A percentile compares a stretch with the other conserved stretches of the same genome.
phyloP scores from a whole-genome alignment of 2,888 invertebrate species.

The Nymphalis urticae region DNA sequence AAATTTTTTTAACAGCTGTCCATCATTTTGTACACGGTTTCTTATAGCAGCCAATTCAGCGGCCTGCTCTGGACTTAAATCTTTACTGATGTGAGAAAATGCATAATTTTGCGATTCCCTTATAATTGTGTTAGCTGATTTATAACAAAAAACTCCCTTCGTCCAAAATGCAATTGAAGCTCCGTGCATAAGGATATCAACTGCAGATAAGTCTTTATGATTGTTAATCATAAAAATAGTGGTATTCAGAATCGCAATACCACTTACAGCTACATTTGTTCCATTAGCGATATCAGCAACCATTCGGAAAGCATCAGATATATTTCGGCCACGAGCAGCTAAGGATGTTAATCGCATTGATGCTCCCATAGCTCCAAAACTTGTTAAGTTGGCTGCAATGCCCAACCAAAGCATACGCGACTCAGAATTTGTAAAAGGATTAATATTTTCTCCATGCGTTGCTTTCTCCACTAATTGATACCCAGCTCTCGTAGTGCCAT shows the following conservation, averaged over 20 bases:
- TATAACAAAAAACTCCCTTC: slow-evolving; percentile 41
- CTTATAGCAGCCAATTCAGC: slow-evolving; percentile 34
- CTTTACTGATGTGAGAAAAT: slow-evolving; percentile 38
- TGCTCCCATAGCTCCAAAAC: slow-evolving; percentile 45
- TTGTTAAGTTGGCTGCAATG: slow-evolving; percentile 42
- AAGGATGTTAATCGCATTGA: slow-evolving; percentile 43
- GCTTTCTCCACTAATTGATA: slow-evolving; percentile 42
- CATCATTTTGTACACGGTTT: slow-evolving; percentile 39
- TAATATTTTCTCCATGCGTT: slow-evolving; percentile 40
- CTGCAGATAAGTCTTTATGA: slow-evolving; percentile 37
- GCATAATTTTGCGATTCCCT: slow-evolving; percentile 40
- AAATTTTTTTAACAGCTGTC: slow-evolving; percentile 39
- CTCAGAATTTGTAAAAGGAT: slow-evolving; percentile 40
- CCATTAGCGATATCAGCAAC: slow-evolving; percentile 43
- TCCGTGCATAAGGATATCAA: slow-evolving; percentile 41
- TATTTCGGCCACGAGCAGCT: slow-evolving; percentile 39
- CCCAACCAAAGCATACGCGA: slow-evolving; percentile 45
- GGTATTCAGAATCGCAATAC: slow-evolving; percentile 41
- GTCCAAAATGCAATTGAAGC: slow-evolving; percentile 44
- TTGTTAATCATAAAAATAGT: slow-evolving; percentile 39
- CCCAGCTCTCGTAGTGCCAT: slow-evolving; percentile 39
- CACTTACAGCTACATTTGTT: slow-evolving; percentile 40
- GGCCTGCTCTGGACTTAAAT: slow-evolving; percentile 35
- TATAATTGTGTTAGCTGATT: slow-evolving; percentile 41
- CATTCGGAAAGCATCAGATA: slow-evolving; percentile 39